Conservation (phyloP, 2,113 vertebrate genomes). For the Pimephales promelas region DNA sequence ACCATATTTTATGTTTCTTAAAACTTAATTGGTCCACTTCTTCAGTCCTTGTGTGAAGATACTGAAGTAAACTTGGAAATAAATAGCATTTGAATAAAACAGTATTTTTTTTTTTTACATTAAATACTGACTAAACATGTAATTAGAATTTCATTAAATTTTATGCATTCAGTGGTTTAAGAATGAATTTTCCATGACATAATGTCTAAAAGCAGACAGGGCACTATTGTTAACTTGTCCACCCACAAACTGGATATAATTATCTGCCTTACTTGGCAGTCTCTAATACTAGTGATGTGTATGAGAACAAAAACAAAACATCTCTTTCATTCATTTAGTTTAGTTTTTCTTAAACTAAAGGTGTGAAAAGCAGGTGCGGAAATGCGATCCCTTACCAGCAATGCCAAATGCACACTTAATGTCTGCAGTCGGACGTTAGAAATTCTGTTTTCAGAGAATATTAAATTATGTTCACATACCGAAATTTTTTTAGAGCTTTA, state of each 20-base stretch:
- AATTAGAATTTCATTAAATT: neutral
- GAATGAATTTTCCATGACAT: neutral
- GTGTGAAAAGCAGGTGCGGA: slow-evolving; percentile 36
- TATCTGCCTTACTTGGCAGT: slow-evolving; percentile 3
- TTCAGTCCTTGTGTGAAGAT: neutral
- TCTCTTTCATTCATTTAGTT: slow-evolving; percentile 30
- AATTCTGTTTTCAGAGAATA: slow-evolving; percentile 7
- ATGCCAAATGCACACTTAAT: slow-evolving; percentile 8
- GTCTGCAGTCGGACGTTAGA: neutral
- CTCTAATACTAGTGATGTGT: slow-evolving; percentile 43
- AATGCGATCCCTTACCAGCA: neutral
- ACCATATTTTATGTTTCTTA: neutral
- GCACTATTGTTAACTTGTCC: slow-evolving; percentile 36
- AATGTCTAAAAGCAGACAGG: slow-evolving; percentile 18
- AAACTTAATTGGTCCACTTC: neutral
- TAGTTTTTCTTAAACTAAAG: neutral
- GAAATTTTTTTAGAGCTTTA: neutral
- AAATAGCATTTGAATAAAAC: too few relatives aligned
- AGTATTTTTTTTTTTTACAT: neutral
- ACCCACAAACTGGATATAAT: slow-evolving; percentile 21
- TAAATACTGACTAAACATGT: neutral
- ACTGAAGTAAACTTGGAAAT: neutral
- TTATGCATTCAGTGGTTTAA: neutral
- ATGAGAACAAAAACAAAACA: slow-evolving; percentile 42
- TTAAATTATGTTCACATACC: neutral